Conservation (phyloP, 2,113 vertebrate genomes). For the Sakesphorus luctuosus region DNA sequence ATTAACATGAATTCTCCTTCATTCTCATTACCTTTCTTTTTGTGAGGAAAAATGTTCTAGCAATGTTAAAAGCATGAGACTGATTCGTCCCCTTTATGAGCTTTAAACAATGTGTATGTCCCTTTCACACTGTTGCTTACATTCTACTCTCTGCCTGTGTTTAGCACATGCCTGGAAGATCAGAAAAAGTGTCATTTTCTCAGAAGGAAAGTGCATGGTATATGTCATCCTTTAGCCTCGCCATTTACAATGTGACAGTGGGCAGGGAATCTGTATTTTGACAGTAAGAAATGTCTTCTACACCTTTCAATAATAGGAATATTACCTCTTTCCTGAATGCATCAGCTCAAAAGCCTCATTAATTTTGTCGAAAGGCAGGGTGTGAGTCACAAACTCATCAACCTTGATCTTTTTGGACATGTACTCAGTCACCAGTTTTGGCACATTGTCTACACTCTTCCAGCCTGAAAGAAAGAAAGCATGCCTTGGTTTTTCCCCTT, state of each 20-base stretch:
- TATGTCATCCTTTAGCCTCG: neutral
- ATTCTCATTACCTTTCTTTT: neutral
- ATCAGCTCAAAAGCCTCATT: constrained; percentile 82
- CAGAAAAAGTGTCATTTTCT: neutral
- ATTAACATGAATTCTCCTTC: neutral
- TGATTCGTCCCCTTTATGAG: neutral
- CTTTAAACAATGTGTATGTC: neutral
- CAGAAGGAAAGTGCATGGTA: neutral
- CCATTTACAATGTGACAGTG: neutral
- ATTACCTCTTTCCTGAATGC: constrained; percentile 80
- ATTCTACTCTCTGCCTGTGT: neutral
- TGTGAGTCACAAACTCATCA: constrained; percentile 83
- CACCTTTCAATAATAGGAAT: neutral
- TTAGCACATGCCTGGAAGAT: neutral
- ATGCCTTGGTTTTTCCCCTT: neutral
- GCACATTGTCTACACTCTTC: constrained; percentile 81
- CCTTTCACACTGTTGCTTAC: neutral
- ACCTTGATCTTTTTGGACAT: constrained; percentile 85
- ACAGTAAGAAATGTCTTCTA: neutral
- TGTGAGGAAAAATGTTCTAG: neutral
- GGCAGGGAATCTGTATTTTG: neutral
- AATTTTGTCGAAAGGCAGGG: constrained; percentile 76
- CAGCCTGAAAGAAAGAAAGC: constrained; percentile 72
- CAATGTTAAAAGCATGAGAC: neutral
- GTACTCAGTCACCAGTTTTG: constrained; percentile 82